Percentiles rank a stretch among this genome's conserved stretches.
These are phyloP conservation scores for Malurus melanocephalus DNA, from an alignment of 2,113 vertebrate genomes.

Conservation along the genomic window DNA sequence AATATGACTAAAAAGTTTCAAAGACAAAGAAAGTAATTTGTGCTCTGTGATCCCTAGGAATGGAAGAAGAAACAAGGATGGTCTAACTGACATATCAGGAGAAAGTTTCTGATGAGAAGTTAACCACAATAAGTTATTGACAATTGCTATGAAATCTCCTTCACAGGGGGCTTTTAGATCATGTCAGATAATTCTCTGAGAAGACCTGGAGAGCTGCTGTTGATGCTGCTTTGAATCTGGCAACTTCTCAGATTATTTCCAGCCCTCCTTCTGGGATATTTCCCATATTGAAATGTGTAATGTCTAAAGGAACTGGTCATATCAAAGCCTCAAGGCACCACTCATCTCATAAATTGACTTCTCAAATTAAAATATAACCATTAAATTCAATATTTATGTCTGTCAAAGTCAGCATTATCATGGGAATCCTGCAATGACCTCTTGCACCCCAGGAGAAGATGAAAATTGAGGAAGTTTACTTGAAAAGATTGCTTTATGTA, in stretches of 20 bases:
- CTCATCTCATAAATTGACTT: background rate
- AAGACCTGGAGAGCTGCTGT: background rate
- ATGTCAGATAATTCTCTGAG: background rate
- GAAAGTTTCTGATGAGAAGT: background rate
- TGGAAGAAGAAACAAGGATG: background rate
- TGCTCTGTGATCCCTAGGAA: background rate
- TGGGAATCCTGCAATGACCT: background rate
- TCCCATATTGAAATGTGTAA: background rate
- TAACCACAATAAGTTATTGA: background rate
- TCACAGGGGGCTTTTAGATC: background rate
- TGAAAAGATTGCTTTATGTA: background rate
- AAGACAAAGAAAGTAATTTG: background rate
- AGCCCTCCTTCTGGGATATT: background rate
- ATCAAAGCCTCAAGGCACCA: background rate
- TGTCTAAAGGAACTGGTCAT: background rate
- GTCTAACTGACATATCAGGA: background rate
- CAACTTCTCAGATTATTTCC: background rate
- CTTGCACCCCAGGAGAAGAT: background rate
- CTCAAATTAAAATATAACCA: background rate
- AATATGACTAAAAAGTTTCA: background rate
- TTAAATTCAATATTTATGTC: background rate
- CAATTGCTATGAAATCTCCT: background rate
- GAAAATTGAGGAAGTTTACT: background rate
- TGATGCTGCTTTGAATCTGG: background rate
- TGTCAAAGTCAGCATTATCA: background rate